A percentile compares a stretch with the other conserved stretches of the same genome.
phyloP scores from a whole-genome alignment of 2,888 invertebrate species.

The Caenorhabditis panamensis region DNA sequence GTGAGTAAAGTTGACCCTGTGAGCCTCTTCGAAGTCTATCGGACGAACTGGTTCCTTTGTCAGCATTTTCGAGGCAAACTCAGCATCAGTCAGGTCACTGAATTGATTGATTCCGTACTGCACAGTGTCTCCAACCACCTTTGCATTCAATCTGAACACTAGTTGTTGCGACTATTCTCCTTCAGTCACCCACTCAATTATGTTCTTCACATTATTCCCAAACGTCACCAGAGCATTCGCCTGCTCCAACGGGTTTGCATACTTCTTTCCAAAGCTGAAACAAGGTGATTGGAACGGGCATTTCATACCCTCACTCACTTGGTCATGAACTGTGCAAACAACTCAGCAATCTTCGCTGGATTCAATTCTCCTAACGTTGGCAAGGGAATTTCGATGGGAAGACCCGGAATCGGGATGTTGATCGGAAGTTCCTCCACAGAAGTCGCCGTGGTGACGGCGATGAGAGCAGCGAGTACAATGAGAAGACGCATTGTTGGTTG shows the following conservation, averaged over 20 bases:
- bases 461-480: not conserved
- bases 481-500: constrained; percentile 1
- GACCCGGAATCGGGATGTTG: not conserved
- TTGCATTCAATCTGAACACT: not conserved
- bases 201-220: not conserved
- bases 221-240: not conserved
- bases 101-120: no score
- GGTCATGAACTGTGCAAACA: not conserved
- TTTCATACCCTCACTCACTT: not conserved
- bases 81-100: no score
- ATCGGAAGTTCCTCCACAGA: not conserved
- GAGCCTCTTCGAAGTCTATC: no score
- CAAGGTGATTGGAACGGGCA: no score
- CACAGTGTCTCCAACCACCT: not conserved
- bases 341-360: not conserved
- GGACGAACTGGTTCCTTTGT: no score
- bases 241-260: not conserved
- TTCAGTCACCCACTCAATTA: not conserved
- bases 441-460: not conserved
- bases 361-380: no score
- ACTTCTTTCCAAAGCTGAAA: not conserved
- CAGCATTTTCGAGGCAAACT: no score
- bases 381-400: no score
- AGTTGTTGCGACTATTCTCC: not conserved
- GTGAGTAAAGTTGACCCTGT: no score